phyloP scores from a whole-genome alignment of 2,888 invertebrate genomes.

The Pheosia tremula region DNA sequence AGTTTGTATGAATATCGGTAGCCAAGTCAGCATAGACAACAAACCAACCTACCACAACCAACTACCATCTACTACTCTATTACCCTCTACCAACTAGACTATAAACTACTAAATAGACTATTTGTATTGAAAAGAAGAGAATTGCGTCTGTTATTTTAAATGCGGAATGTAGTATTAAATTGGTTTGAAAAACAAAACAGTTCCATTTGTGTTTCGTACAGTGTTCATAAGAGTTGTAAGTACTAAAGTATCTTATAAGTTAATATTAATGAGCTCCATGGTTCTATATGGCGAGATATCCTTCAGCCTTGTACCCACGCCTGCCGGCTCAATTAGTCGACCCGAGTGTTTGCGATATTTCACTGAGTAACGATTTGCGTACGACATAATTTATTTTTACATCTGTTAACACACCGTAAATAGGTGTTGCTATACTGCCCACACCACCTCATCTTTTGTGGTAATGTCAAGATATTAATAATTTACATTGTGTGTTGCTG shows the following conservation, averaged over 20 bases:
- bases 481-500: not conserved
- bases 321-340: constrained; percentile 38
- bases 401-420: constrained; percentile 44
- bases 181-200: not conserved
- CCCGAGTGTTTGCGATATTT: constrained; percentile 45
- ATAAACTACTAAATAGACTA: no score
- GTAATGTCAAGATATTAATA: constrained; percentile 1
- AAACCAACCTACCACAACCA: no score
- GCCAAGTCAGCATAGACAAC: no score
- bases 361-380: constrained; percentile 62
- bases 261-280: constrained; percentile 34
- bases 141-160: no score
- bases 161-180: no score
- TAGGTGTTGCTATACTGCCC: constrained; percentile 34
- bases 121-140: no score
- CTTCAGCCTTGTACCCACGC: constrained; percentile 51
- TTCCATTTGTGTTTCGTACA: not conserved
- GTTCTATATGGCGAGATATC: constrained; percentile 39
- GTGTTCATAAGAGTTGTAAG: not conserved
- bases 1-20: no score
- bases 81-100: no score
- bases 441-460: not conserved
- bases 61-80: no score
- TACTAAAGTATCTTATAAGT: constrained; percentile 16
- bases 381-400: constrained; percentile 45